These are phyloP conservation scores for Phthorimaea operculella DNA, from an alignment of 1,140 invertebrate species.

Conservation along the genomic window DNA sequence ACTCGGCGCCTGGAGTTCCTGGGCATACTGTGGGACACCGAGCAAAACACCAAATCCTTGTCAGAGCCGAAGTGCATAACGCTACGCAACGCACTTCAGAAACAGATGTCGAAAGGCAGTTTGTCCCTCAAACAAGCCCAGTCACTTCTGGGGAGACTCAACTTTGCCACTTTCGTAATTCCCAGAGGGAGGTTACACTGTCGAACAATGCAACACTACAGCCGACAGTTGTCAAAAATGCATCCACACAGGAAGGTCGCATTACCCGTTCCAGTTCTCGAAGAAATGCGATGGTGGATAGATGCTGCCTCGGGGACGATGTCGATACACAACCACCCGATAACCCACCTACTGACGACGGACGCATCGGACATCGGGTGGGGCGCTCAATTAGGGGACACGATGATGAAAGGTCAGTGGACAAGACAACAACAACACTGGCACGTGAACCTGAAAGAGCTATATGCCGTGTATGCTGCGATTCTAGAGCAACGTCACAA, in stretches of 20 bases:
- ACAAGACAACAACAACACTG: not conserved
- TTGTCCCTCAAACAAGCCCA: not conserved
- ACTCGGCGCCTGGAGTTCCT: slow-evolving; percentile 30
- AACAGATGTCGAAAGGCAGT: not conserved
- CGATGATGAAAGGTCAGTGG: not conserved
- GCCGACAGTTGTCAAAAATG: slow-evolving; percentile 10
- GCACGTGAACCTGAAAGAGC: not conserved
- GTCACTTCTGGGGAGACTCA: slow-evolving; percentile 1
- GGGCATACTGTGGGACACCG: slow-evolving; percentile 36
- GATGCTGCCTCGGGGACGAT: not conserved
- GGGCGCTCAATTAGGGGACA: not conserved
- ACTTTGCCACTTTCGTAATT: slow-evolving; percentile 49
- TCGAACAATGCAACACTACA: slow-evolving; percentile 13
- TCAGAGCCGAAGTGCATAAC: not conserved
- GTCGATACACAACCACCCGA: not conserved
- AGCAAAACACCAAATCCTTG: slow-evolving; percentile 22
- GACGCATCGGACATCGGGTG: not conserved
- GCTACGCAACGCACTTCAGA: not conserved
- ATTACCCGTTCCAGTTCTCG: not conserved
- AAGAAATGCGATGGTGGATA: not conserved
- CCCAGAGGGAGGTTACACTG: slow-evolving; percentile 48
- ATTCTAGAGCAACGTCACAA: not conserved
- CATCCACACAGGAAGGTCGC: not conserved
- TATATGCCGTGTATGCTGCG: not conserved
- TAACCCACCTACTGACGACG: not conserved